A percentile compares a stretch with the other conserved stretches of the same genome.
phyloP scores from a whole-genome alignment of 1,140 invertebrate species.

The Scaptomyza hsui region DNA sequence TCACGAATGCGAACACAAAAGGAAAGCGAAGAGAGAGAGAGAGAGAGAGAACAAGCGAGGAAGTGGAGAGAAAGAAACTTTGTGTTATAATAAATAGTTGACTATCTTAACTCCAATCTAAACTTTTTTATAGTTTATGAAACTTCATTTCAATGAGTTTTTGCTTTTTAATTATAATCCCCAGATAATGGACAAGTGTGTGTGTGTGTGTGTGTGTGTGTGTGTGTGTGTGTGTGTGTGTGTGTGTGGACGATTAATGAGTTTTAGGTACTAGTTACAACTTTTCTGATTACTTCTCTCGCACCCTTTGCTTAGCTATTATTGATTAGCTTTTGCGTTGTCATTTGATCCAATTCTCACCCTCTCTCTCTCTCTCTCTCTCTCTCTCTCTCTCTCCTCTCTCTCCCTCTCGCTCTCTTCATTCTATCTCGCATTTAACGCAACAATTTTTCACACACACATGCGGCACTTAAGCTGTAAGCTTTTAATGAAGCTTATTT shows the following conservation, averaged over 20 bases:
- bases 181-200: conserved; percentile 11
- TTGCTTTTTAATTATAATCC: conserved; percentile 8
- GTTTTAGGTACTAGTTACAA: conserved; percentile 11
- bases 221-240: background rate
- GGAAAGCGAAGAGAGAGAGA: background rate
- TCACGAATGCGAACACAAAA: conserved; percentile 10
- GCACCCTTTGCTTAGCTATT: background rate
- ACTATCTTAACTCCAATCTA: conserved; percentile 9
- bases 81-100: background rate
- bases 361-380: background rate
- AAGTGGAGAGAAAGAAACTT: background rate
- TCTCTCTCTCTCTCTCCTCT: conserved; percentile 9
- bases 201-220: background rate
- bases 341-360: conserved; percentile 18
- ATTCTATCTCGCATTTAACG: conserved; percentile 25
- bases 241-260: conserved; percentile 13
- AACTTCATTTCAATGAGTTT: conserved; percentile 18
- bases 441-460: conserved; percentile 40
- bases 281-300: conserved; percentile 14
- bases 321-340: conserved; percentile 24
- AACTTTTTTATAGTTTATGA: conserved; percentile 23
- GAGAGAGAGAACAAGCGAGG: background rate
- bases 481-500: conserved; percentile 73
- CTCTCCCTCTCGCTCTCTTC: conserved; percentile 8
- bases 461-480: conserved; percentile 51